Base-by-base conservation (phyloP, 2,113 vertebrate species). In the Syrrhaptes paradoxus region DNA sequence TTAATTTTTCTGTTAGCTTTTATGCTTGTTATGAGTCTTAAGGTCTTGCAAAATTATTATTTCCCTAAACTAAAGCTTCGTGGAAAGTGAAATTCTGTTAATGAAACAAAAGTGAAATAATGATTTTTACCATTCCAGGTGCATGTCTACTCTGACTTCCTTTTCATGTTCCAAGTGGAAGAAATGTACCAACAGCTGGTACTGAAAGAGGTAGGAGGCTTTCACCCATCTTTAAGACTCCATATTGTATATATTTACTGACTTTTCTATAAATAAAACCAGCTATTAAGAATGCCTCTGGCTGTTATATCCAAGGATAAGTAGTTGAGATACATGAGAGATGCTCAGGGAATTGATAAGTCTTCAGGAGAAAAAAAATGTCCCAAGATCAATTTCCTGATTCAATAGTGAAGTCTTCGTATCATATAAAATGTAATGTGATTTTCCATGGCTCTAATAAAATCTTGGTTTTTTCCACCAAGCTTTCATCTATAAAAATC, bases 401-500 rank as follows among this genome's bases (percentile, higher is more conserved):
- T 95, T 91, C 75, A 86, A 38, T 90, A 86, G 67, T 54, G 13
- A 91, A 84, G 76, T 73, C 26, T 24, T 91, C 51, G 25, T 95
- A 93, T 92, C 31, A 54, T 77, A 75, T 63, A 77, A 88, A 97
- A 92, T 19, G 32, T 96, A 96, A 97, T 93, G 62, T 84, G 81
- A 96, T 97, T 97, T 78, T 94, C 89, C 49, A 17, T 48, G 78
- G 68, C 83, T 91, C 66, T 96, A 96, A 97, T 90, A 95, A 95
- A 90, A 97, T 94, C 90, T 90, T 81, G 85, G 46, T 85, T 85
- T 96, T 92, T 93, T 87, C 58, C 68, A 87, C 78, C 34, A 77
- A 78, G 89, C 85, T 91, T 90, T 92, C 81, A 80, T 87, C 94
- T 95, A 93, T 97, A 91, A 95, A 96, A 96, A 97, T 96, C 89